Evolutionary conservation across 1,140 invertebrate genomes (phyloP), one percentile per base, ranked within the genome.

Genomic region (Polyergus mexicanus): DNA sequence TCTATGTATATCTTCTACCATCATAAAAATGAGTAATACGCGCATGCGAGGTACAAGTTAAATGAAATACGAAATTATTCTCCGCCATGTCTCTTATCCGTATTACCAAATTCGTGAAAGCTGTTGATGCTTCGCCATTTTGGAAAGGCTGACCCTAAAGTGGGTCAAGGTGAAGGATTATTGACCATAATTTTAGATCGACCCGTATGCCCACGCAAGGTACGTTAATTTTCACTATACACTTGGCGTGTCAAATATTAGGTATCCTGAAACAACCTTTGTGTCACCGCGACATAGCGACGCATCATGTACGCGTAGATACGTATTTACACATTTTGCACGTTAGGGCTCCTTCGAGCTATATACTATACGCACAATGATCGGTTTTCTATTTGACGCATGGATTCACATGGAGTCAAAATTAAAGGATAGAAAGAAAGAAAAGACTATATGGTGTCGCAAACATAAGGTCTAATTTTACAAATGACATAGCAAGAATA

Each of bases 191-290:
- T 60, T 72, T 44, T 19, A 19, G 19, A 32, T 11, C 68, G 62
- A 25, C 41, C n/a, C 41, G 38, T 35, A 47, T 22, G 13, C 47
- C 13, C 28, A 83, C 19, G n/a, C 28, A n/a, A 19, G 35, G 19
- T 28, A 60, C n/a, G 38, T 22, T 38, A 83, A 83, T 74, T 83
- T 74, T 28, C 68, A 74, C 66, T 7, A 44, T 66, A 60, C n/a
- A 83, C 74, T 63, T n/a, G 25, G 25, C 19, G 32, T 38, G 38
- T 28, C 78, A 83, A 83, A 83, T 58, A 83, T 74, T 74, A 74
- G 54, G 38, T 60, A 38, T 74, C 38, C 11, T 47, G 38, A 54
- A 22, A 51, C 19, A 72, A 72, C 28, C 54, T 83, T 83, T 60
- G 68, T 60, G 68, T 72, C 38, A 62, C n/a, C 19, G 68, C 54